These are phyloP conservation scores for Manis pentadactyla DNA, from an alignment of 2,797 vertebrate genomes.

Conservation along the genomic window DNA sequence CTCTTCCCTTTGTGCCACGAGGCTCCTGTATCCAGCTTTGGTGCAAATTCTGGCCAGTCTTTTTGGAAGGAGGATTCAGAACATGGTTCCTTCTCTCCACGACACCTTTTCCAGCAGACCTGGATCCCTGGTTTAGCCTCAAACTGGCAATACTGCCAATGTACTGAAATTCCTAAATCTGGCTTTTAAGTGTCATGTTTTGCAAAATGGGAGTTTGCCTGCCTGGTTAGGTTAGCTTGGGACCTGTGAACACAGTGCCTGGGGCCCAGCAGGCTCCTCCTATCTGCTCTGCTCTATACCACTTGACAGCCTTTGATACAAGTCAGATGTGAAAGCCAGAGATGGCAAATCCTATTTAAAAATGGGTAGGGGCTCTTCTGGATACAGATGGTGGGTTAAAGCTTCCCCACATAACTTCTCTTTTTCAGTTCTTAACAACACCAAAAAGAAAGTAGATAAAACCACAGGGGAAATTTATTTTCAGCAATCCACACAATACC, in stretches of 20 bases:
- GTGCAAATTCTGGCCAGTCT: not conserved
- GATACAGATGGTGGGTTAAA: not conserved
- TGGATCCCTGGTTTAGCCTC: not conserved
- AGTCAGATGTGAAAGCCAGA: not conserved
- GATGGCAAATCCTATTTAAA: not conserved
- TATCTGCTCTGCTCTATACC: not conserved
- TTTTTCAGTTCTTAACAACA: constrained; percentile 34
- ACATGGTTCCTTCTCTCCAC: not conserved
- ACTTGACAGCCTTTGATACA: not conserved
- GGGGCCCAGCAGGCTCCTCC: too few species aligned
- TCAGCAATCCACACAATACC: not conserved
- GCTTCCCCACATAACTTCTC: not conserved
- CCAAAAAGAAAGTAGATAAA: not conserved
- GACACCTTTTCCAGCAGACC: not conserved
- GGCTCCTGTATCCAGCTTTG: not conserved
- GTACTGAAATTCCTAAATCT: not conserved
- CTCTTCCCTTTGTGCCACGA: not conserved
- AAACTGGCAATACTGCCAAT: not conserved
- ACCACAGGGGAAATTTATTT: not conserved
- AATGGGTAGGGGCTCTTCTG: not conserved
- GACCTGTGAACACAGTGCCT: not conserved
- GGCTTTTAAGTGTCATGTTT: not conserved
- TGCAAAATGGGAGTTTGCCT: not conserved
- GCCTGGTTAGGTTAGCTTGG: not conserved
- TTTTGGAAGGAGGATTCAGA: not conserved